Percentiles rank a stretch among this genome's conserved stretches.
Conservation (phyloP, 2,113 vertebrate genomes). For the Ornithorhynchus anatinus region DNA sequence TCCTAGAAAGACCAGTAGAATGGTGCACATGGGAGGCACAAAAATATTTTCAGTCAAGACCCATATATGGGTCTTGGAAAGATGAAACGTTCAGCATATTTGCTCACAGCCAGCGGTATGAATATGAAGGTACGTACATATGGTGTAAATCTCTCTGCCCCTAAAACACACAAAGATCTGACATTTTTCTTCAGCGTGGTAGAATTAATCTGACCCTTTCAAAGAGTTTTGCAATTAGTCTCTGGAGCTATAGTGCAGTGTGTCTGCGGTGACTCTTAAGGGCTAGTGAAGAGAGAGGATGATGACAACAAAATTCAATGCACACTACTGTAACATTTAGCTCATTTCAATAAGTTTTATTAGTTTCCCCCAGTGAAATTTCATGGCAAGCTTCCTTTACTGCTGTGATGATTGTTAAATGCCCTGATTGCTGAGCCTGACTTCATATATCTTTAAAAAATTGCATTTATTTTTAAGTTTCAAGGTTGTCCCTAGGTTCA, state of each 20-base stretch:
- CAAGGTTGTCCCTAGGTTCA: background rate
- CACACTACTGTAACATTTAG: background rate
- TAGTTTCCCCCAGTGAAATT: background rate
- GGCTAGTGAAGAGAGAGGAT: background rate
- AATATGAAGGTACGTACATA: background rate
- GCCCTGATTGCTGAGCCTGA: background rate
- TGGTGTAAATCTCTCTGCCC: background rate
- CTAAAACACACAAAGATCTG: slow-evolving; percentile 26
- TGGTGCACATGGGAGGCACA: background rate
- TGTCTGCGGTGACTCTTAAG: slow-evolving; percentile 25
- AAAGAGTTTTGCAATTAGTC: background rate
- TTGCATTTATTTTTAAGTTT: slow-evolving; percentile 27
- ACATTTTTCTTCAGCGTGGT: slow-evolving; percentile 44
- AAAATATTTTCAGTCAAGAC: background rate
- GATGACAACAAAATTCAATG: background rate
- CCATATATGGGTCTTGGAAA: background rate
- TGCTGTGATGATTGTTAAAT: background rate
- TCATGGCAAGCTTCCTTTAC: background rate
- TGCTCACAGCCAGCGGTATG: background rate
- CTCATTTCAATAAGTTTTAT: background rate
- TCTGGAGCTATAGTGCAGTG: slow-evolving; percentile 25
- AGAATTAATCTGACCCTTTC: slow-evolving; percentile 57
- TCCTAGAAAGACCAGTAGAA: background rate
- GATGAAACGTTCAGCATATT: background rate
- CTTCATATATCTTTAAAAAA: slow-evolving; percentile 3